A percentile compares a stretch with the other conserved stretches of the same genome.
Conservation (phyloP, 2,113 vertebrate species). For the Paratilapia polleni region DNA sequence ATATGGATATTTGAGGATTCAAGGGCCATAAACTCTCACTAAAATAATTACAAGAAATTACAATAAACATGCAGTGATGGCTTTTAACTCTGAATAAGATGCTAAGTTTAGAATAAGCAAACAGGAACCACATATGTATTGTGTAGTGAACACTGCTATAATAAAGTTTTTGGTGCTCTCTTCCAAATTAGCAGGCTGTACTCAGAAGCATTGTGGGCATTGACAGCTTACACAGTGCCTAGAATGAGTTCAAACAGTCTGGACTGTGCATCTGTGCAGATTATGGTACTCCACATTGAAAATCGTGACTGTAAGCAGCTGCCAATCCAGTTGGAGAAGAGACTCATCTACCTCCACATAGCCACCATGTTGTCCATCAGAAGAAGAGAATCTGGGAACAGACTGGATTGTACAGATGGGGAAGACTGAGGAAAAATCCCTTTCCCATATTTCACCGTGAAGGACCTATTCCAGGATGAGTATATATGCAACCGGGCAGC, state of each 20-base stretch:
- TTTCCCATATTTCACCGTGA: not conserved
- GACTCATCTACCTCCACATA: conserved; percentile 13
- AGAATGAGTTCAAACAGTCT: conserved; percentile 42
- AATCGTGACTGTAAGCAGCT: conserved; percentile 34
- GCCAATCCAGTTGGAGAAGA: conserved; percentile 51
- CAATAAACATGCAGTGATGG: not conserved
- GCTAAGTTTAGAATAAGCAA: not conserved
- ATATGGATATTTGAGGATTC: not conserved
- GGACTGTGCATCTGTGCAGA: conserved; percentile 54
- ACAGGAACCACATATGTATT: not conserved
- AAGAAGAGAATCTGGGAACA: conserved; percentile 16
- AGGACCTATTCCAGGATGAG: not conserved
- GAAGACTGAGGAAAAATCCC: not conserved
- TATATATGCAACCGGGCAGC: not conserved
- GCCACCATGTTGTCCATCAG: conserved; percentile 20
- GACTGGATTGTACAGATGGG: not conserved
- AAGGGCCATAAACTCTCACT: not conserved
- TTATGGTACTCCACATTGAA: conserved; percentile 23
- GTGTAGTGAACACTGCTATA: not conserved
- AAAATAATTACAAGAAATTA: not conserved
- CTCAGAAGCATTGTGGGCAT: conserved; percentile 5
- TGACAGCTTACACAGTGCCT: conserved; percentile 27
- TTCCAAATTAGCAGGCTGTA: conserved; percentile 20
- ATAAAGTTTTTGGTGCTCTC: not conserved
- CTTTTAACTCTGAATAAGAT: not conserved